phyloP scores from a whole-genome alignment of 1,140 invertebrate genomes.

The Zaprionus gabonicus region DNA sequence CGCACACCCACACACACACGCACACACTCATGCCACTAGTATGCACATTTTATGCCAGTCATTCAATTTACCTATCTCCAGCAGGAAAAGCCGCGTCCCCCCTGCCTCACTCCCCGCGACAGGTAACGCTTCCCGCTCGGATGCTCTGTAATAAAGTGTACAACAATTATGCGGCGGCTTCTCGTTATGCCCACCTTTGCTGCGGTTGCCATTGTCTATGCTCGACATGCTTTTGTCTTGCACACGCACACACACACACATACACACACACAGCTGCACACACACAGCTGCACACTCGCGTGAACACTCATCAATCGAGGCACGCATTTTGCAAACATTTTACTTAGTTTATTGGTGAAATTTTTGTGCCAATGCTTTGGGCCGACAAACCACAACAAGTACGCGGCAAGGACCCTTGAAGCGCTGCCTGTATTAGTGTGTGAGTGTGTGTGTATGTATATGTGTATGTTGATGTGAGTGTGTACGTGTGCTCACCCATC shows the following conservation, averaged over 20 bases:
- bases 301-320: constrained; percentile 11
- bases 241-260: constrained; percentile 8
- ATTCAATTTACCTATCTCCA: constrained; percentile 58
- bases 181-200: constrained; percentile 35
- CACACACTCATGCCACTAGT: background rate
- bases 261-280: background rate
- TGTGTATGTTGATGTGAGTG: background rate
- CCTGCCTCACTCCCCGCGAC: background rate
- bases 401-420: constrained; percentile 35
- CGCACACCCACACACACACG: constrained; percentile 17
- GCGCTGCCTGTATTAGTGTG: background rate
- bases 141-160: constrained; percentile 56
- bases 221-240: constrained; percentile 9
- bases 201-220: constrained; percentile 34
- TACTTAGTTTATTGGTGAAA: constrained; percentile 36
- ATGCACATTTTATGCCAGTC: constrained; percentile 55
- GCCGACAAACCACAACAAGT: constrained; percentile 30
- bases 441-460: background rate
- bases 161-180: constrained; percentile 68
- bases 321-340: constrained; percentile 39
- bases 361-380: constrained; percentile 1
- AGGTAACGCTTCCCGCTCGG: constrained; percentile 3
- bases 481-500: constrained; percentile 1
- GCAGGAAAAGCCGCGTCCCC: no score
- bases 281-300: background rate